These are phyloP conservation scores for Falco naumanni DNA, from an alignment of 2,797 vertebrate genomes.

Conservation along the genomic window DNA sequence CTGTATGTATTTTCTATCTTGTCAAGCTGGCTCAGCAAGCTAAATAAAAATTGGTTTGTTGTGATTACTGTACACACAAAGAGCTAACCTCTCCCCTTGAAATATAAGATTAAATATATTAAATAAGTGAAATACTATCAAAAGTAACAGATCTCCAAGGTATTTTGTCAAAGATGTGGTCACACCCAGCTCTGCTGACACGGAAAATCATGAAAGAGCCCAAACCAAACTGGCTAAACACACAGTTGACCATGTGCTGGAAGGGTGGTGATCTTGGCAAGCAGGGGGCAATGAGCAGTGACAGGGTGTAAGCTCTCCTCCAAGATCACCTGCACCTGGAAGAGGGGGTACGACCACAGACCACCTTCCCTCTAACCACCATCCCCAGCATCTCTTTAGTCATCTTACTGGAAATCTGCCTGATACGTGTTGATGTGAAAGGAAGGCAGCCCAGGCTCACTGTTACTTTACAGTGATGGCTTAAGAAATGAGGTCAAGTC, in stretches of 20 bases:
- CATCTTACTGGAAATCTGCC: background rate
- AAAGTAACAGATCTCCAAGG: background rate
- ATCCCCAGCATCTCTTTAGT: background rate
- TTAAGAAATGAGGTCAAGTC: background rate
- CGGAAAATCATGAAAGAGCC: background rate
- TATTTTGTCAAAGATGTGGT: background rate
- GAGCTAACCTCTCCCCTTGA: background rate
- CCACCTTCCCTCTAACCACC: background rate
- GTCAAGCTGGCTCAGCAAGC: background rate
- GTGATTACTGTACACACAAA: background rate
- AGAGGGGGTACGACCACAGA: background rate
- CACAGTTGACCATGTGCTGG: background rate
- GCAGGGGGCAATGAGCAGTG: background rate
- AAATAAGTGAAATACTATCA: background rate
- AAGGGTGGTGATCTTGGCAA: fast-evolving
- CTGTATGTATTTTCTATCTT: background rate
- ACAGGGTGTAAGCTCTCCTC: background rate
- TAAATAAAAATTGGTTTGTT: background rate
- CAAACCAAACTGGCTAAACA: background rate
- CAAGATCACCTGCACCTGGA: background rate
- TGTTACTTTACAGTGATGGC: background rate
- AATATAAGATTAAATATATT: background rate
- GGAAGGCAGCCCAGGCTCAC: background rate
- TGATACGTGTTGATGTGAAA: background rate
- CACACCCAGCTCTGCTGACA: background rate